Conservation (phyloP, 2,888 invertebrate genomes). For the Saturnia japonica region DNA sequence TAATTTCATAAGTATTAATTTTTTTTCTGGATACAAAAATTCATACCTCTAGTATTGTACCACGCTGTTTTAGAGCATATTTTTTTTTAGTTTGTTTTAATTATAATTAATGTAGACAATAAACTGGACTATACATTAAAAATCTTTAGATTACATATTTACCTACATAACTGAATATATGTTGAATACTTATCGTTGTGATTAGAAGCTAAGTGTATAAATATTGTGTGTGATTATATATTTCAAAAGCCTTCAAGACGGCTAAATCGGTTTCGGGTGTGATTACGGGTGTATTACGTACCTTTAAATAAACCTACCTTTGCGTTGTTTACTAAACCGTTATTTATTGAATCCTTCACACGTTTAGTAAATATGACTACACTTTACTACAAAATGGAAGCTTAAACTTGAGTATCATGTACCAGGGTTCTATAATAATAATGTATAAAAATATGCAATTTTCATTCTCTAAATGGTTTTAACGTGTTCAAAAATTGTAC, state of each 20-base stretch:
- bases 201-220: constrained; percentile 71
- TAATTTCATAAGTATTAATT: not conserved
- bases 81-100: not conserved
- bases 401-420: no score
- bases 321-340: not conserved
- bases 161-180: constrained; percentile 27
- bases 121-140: constrained; percentile 3
- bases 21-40: not conserved
- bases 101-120: not conserved
- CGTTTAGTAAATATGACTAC: not conserved
- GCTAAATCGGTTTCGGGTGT: constrained; percentile 63
- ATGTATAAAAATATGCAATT: no score
- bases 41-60: not conserved
- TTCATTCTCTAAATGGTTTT: no score
- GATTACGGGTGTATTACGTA: constrained; percentile 16
- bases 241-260: constrained; percentile 77
- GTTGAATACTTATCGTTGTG: constrained; percentile 61
- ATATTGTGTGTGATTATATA: constrained; percentile 42
- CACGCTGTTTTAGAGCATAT: not conserved
- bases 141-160: constrained; percentile 16
- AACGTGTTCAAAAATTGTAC: no score
- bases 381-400: no score
- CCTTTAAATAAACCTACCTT: constrained; percentile 7
- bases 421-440: no score
- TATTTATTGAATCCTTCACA: not conserved